These are phyloP conservation scores for Girardia tigrina DNA, from an alignment of 2,888 invertebrate genomes.

Conservation along the genomic window DNA sequence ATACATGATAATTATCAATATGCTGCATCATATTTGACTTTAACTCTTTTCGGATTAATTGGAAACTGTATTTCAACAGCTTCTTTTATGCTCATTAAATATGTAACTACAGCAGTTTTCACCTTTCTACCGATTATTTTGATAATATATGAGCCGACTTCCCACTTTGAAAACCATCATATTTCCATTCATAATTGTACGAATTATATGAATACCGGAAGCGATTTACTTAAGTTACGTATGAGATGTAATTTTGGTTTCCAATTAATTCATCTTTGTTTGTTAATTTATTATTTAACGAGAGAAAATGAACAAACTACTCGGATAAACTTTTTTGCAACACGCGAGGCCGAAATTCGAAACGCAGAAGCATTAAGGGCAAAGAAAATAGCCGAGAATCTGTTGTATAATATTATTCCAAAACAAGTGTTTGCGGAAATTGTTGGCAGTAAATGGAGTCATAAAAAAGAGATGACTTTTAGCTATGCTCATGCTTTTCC, in stretches of 20 bases:
- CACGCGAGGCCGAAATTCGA: neutral
- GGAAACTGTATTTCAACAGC: neutral
- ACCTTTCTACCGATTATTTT: neutral
- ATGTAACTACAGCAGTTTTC: neutral
- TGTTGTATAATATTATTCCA: constrained; percentile 33
- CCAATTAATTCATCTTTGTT: neutral
- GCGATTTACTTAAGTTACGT: neutral
- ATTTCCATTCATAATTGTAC: too few species aligned
- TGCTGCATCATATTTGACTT: neutral
- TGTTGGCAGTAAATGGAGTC: neutral
- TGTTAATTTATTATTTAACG: neutral
- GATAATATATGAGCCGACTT: neutral
- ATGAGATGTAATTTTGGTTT: neutral
- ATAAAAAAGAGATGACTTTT: neutral
- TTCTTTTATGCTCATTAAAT: neutral
- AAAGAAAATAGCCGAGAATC: neutral
- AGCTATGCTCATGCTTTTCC: neutral
- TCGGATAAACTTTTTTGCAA: neutral
- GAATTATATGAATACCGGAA: too few species aligned
- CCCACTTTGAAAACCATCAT: too few species aligned
- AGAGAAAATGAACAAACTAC: constrained; percentile 25
- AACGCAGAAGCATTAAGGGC: neutral
- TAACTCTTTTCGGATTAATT: neutral
- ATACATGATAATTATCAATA: neutral
- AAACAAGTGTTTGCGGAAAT: constrained; percentile 29